Evolutionary conservation across 1,140 invertebrate species (phyloP), one percentile per base, ranked within the genome.

Genomic region (Zaprionus inermis): DNA sequence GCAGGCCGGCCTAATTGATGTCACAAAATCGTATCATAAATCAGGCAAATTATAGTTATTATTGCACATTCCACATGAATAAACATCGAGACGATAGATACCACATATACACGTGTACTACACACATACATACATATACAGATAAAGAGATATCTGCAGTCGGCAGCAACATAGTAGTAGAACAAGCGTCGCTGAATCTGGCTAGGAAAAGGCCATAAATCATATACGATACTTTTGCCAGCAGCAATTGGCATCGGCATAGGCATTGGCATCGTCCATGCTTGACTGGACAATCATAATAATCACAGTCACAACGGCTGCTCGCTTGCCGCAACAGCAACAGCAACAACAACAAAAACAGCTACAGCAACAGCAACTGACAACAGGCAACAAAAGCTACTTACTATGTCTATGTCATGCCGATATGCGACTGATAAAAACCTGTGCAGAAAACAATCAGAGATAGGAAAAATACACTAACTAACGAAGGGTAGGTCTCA

Each of bases 221-320:
- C 83, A 88, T 86, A 41, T 24, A 34, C 82, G 69, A 83, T 77
- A 77, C 61, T 76, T 24, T 24, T 54, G 81, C 81, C 77, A 64
- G 41, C 81, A 67, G 69, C 68, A 69, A 51, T 34, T 55, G 59
- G 46, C 59, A 56, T 63, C 49, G 63, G 51, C 46, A 57, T 60
- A 41, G 57, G 36, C 60, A 59, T 55, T 64, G 79, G 58, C 79
- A 88, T 77, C 76, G 79, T 86, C 79, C 83, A 86, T 86, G 83
- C 83, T 88, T 86, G 83, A 88, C 83, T 86, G 83, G 83, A 86
- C 83, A 86, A 86, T 86, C 83, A 86, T 86, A 86, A 86, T 86
- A 86, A 86, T 86, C 83, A 86, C 83, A 88, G 83, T 72, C 68
- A 72, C 60, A 75, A 69, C 66, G 72, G 66, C 72, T 63, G 65